Evolutionary conservation across 37 sponge, comb jelly and placozoan genomes (phyloP), one percentile per base, ranked within the genome.

Genomic region (Agelas oroides): DNA sequence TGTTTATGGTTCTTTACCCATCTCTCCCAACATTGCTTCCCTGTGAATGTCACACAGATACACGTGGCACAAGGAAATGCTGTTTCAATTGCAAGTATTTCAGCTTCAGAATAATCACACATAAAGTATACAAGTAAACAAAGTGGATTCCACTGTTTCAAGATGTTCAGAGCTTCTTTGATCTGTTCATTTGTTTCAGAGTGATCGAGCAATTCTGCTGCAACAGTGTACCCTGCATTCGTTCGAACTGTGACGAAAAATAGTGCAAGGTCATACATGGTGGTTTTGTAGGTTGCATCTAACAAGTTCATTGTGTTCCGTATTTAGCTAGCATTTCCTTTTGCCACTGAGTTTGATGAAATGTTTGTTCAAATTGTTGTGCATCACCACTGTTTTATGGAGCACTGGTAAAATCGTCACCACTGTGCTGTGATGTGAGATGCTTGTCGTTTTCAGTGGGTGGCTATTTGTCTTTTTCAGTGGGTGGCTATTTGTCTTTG

Each of bases 281-380:
- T 88, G 14, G 77, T 81, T 58, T 68, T 64, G 55, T 88, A 88
- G n/a, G 82, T 88, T 17, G 88, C 88, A 75, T 88, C 82, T 17
- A 88, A 53, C 8, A 88, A 46, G 5, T 60, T 53, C 18, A 81
- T 68, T 5, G 55, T 62, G 33, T 81, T 76, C n/a, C n/a, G n/a
- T n/a, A n/a, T n/a, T n/a, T n/a, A n/a, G n/a, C 64, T 13, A 86
- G 41, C n/a, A 86, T 32, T 1, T 77, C 19, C 59, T 77, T 20
- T 59, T 86, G 87, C 87, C 87, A 86, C 34, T 86, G 40, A 54
- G 68, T 65, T 38, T 86, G 87, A 69, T 86, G 87, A 2, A 86
- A n/a, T n/a, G n/a, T n/a, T n/a, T n/a, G n/a, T n/a, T n/a, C n/a
- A n/a, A n/a, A n/a, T n/a, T n/a, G n/a, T n/a, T n/a, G n/a, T n/a